These are phyloP conservation scores for Hypercompe scribonia DNA, from an alignment of 2,888 invertebrate species.

Conservation along the genomic window DNA sequence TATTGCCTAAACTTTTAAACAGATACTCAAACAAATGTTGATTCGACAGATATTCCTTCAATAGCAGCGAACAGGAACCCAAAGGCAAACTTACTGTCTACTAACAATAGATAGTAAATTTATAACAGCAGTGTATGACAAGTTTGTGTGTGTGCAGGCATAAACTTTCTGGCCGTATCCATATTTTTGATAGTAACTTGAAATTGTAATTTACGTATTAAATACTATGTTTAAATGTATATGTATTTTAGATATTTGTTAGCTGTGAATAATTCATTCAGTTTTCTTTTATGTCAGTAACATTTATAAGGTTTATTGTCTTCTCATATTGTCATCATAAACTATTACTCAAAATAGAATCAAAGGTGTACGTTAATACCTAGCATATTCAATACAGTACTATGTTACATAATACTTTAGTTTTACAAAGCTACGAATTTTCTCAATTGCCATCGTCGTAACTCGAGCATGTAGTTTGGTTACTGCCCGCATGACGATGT, in stretches of 20 bases:
- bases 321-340: not conserved
- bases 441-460: not conserved
- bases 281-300: not conserved
- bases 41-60: not conserved
- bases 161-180: no score
- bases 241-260: no score
- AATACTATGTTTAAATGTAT: no score
- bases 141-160: no score
- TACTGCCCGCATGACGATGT: slow-evolving; percentile 9
- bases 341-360: not conserved
- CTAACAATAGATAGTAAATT: no score
- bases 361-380: not conserved
- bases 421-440: slow-evolving; percentile 8
- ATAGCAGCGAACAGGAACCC: not conserved
- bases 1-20: not conserved
- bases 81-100: not conserved
- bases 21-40: not conserved
- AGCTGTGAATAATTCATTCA: not conserved
- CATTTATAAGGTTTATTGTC: not conserved
- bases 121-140: no score
- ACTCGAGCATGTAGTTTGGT: not conserved
- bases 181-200: no score
- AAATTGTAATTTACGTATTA: no score
- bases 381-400: not conserved
- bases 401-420: not conserved